Percentiles rank a stretch among this genome's conserved stretches.
Evolutionary conservation across 2,797 vertebrate species (phyloP).

Genomic region (Myiotriccus ornatus): DNA sequence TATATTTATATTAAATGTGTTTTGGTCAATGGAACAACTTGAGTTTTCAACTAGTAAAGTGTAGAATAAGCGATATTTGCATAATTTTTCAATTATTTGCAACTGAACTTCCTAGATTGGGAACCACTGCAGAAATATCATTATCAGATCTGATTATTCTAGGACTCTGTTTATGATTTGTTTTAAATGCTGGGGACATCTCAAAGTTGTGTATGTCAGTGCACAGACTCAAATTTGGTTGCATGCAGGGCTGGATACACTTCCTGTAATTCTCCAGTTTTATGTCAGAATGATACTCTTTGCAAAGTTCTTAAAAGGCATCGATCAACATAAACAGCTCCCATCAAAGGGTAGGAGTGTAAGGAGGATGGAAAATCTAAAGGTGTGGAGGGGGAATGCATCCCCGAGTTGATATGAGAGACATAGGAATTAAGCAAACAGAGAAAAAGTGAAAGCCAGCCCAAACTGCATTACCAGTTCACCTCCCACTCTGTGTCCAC

Average conservation of each 20-base stretch:
- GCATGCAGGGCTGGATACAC: neutral
- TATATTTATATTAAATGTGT: neutral
- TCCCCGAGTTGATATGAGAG: neutral
- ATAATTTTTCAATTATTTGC: neutral
- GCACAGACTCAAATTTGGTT: neutral
- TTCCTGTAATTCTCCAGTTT: neutral
- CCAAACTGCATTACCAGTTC: neutral
- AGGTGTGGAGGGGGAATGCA: fast-evolving
- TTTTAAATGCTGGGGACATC: neutral
- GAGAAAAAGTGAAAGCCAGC: neutral
- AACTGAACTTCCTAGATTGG: neutral
- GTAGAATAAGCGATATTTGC: neutral
- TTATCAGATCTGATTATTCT: neutral
- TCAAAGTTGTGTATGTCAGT: neutral
- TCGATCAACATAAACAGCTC: neutral
- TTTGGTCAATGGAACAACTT: neutral
- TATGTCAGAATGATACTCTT: neutral
- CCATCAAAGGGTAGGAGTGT: neutral
- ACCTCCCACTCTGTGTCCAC: neutral
- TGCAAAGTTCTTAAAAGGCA: neutral
- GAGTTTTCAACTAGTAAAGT: neutral
- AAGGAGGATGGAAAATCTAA: neutral
- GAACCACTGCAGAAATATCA: neutral
- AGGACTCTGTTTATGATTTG: neutral
- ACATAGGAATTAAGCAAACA: neutral